Conservation (phyloP, 2,797 vertebrate genomes). For the Octomys mimax region DNA sequence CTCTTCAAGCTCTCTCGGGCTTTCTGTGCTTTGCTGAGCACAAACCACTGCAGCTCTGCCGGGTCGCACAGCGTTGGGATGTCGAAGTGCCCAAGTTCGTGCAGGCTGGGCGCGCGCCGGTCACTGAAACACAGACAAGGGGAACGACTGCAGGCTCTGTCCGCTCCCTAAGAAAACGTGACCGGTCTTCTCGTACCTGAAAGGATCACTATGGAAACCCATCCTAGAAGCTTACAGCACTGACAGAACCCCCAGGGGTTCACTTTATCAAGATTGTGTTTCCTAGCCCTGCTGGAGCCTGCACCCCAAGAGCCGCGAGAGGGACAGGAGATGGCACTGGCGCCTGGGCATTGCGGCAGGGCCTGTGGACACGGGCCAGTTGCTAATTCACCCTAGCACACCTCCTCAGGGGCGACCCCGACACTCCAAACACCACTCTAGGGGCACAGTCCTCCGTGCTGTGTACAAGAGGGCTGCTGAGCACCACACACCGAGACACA, state of each 20-base stretch:
- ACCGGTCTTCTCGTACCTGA: not conserved
- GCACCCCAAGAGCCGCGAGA: not conserved
- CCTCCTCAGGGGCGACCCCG: no score
- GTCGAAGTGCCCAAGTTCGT: slow-evolving; percentile 95
- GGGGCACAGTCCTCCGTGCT: not conserved
- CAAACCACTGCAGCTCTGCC: slow-evolving; percentile 92
- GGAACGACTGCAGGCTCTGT: not conserved
- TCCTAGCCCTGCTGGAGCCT: not conserved
- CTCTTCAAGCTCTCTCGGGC: slow-evolving; percentile 92
- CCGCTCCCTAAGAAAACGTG: not conserved
- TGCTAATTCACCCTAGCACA: not conserved
- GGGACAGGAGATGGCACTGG: not conserved
- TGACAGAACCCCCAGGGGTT: not conserved
- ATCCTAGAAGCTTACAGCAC: not conserved
- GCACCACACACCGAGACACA: not conserved
- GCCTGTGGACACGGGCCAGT: not conserved
- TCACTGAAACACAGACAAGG: slow-evolving; percentile 89
- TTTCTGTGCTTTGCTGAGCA: slow-evolving; percentile 93
- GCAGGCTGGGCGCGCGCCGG: slow-evolving; percentile 92
- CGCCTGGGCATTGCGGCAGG: not conserved
- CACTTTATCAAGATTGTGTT: not conserved
- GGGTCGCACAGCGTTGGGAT: slow-evolving; percentile 93
- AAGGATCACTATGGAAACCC: not conserved
- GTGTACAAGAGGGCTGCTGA: not conserved
- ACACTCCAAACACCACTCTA: not conserved